A percentile compares a stretch with the other conserved stretches of the same genome.
Evolutionary conservation across 2,113 vertebrate genomes (phyloP).

Genomic region (Pitta sordida): DNA sequence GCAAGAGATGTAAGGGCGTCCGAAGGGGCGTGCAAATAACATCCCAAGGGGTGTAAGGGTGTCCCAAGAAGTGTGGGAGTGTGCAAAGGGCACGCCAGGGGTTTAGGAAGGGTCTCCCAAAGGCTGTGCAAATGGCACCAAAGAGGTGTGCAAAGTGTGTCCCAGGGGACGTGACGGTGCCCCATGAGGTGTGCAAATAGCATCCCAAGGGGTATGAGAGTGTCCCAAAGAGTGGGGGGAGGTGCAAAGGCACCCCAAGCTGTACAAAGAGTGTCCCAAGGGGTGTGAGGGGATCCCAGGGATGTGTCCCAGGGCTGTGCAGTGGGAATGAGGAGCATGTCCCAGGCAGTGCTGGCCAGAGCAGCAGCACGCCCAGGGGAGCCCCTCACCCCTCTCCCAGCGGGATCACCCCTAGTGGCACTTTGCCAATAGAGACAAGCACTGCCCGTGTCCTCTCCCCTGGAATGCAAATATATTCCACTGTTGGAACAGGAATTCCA

Average conservation of each 20-base stretch:
- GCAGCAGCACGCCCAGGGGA: background rate
- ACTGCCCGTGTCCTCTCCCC: rapidly evolving
- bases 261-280: background rate
- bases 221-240: no score
- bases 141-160: background rate
- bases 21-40: no score
- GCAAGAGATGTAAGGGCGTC: background rate
- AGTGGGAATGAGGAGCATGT: rapidly evolving
- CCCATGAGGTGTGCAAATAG: background rate
- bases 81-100: no score
- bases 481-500: background rate
- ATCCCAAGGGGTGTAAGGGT: no score
- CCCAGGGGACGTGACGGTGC: no score
- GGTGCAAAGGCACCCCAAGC: no score
- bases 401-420: background rate
- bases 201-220: no score
- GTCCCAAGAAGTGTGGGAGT: background rate
- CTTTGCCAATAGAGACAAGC: rapidly evolving
- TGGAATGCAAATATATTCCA: rapidly evolving
- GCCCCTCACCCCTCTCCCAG: background rate
- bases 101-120: rapidly evolving
- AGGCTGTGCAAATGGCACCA: no score
- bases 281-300: background rate
- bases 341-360: background rate
- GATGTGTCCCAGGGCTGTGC: background rate